A percentile compares a stretch with the other conserved stretches of the same genome.
Evolutionary conservation across 2,113 vertebrate genomes (phyloP).

Genomic region (Tetrao urogallus): DNA sequence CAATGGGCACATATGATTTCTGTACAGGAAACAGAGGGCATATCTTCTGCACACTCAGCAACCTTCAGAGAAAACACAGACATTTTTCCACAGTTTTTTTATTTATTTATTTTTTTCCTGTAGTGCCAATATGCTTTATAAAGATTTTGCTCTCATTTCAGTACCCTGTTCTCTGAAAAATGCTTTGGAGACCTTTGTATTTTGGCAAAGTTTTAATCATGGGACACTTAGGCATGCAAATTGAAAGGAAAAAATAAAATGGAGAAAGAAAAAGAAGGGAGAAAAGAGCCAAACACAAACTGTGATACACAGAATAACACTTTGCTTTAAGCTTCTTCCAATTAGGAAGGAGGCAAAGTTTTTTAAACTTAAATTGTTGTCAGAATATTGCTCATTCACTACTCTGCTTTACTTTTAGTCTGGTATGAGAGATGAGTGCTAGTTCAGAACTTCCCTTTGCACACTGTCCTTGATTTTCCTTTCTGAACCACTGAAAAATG

Average conservation of each 20-base stretch:
- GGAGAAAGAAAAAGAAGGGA: neutral
- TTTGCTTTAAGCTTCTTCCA: neutral
- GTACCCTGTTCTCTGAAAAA: neutral
- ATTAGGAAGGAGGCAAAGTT: neutral
- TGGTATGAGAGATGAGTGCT: neutral
- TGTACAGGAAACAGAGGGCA: neutral
- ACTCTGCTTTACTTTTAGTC: neutral
- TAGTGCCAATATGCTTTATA: neutral
- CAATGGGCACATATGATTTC: neutral
- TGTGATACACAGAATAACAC: neutral
- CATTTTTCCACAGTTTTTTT: neutral
- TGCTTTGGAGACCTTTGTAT: neutral
- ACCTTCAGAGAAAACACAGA: neutral
- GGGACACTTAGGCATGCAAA: neutral
- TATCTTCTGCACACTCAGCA: neutral
- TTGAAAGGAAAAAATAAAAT: neutral
- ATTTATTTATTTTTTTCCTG: neutral
- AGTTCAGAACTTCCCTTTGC: neutral
- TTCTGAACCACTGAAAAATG: neutral
- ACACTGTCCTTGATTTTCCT: neutral
- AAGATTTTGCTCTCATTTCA: neutral
- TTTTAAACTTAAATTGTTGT: neutral
- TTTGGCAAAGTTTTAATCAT: neutral
- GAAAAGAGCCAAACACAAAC: neutral
- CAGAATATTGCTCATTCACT: neutral